These are phyloP conservation scores for Labrus mixtus DNA, from an alignment of 2,113 vertebrate genomes.

Conservation along the genomic window DNA sequence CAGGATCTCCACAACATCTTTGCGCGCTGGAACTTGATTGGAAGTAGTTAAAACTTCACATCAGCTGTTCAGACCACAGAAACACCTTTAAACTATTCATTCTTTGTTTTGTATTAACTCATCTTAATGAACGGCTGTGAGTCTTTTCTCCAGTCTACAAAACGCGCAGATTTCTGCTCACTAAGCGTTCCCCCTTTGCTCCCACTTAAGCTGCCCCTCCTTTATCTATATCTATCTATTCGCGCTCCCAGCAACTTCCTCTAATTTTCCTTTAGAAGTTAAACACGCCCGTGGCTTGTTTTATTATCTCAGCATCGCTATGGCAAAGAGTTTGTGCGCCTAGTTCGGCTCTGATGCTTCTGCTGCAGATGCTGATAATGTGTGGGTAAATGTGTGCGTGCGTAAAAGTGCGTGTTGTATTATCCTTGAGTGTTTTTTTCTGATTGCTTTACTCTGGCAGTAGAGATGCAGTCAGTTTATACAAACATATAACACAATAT, in stretches of 20 bases:
- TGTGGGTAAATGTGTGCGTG: slow-evolving; percentile 11
- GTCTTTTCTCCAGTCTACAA: slow-evolving; percentile 44
- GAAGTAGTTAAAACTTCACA: slow-evolving; percentile 20
- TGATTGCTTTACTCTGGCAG: slow-evolving; percentile 25
- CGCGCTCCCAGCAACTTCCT: slow-evolving; percentile 76
- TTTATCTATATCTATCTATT: slow-evolving; percentile 70
- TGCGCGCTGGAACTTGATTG: slow-evolving; percentile 23
- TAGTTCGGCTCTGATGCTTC: slow-evolving; percentile 34
- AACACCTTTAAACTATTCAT: not conserved
- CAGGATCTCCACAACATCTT: not conserved
- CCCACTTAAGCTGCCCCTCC: slow-evolving; percentile 44
- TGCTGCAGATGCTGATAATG: slow-evolving; percentile 38
- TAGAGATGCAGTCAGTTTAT: slow-evolving; percentile 39
- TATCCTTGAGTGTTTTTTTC: not conserved
- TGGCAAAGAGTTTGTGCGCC: slow-evolving; percentile 59
- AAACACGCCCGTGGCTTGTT: slow-evolving; percentile 71
- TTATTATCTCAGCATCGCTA: slow-evolving; percentile 78
- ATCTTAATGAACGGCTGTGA: not conserved
- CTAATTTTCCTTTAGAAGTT: slow-evolving; percentile 80
- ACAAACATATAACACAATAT: slow-evolving; percentile 16
- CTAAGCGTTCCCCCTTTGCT: slow-evolving; percentile 45
- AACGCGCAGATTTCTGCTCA: slow-evolving; percentile 52
- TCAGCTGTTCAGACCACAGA: not conserved
- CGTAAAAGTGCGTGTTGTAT: slow-evolving; percentile 11
- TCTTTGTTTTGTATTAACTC: not conserved